A percentile compares a stretch with the other conserved stretches of the same genome.
These are phyloP conservation scores for Phaenicophaeus curvirostris DNA, from an alignment of 2,797 vertebrate genomes.

Conservation along the genomic window DNA sequence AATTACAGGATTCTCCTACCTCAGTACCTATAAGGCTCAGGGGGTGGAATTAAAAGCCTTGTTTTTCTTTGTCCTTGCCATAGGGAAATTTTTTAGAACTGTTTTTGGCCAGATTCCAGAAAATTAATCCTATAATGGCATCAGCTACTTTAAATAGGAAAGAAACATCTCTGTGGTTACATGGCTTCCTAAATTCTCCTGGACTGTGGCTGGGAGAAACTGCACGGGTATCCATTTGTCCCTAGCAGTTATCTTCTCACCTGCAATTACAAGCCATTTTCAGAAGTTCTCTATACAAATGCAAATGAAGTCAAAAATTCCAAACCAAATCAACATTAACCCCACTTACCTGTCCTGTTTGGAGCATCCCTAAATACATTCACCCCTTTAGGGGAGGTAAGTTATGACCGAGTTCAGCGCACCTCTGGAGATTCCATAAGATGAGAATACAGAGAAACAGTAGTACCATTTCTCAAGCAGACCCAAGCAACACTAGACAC, in stretches of 20 bases:
- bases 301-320: neutral
- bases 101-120: neutral
- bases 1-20: neutral
- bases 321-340: neutral
- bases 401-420: neutral
- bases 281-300: neutral
- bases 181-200: neutral
- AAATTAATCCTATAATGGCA: neutral
- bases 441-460: neutral
- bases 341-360: neutral
- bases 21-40: neutral
- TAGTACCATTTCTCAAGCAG: neutral
- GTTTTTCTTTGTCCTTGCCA: neutral
- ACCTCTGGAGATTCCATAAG: neutral
- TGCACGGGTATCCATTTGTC: neutral
- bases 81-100: neutral
- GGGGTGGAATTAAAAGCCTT: neutral
- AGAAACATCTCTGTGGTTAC: neutral
- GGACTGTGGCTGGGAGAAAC: neutral
- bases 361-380: neutral
- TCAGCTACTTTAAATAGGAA: neutral
- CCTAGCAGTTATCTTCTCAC: neutral
- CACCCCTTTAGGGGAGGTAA: neutral
- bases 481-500: neutral
- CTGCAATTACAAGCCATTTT: neutral